Evolutionary conservation across 1,140 invertebrate species (phyloP), one percentile per base, ranked within the genome.

Genomic region (Druon quercuslanigerum): DNA sequence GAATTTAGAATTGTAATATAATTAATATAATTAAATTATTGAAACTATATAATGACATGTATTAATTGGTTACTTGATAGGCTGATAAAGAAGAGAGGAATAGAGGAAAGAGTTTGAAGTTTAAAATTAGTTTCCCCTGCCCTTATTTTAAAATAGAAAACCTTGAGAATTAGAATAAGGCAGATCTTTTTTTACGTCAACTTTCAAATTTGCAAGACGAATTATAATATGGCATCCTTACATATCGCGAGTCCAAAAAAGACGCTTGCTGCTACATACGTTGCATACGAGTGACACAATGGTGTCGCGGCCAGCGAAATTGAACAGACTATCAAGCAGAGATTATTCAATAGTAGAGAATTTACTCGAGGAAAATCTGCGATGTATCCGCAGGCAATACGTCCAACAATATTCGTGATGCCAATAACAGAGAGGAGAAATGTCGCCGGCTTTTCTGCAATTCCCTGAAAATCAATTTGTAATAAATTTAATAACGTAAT

Each of bases 221-320:
- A 25, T 60, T 60, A 20, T 40, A 74, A 51, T 74, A 54, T 72
- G 60, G 6, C n/a, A 84, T 90, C 96, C 97, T 96, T 93, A 99
- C 97, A 98, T 75, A 99, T 96, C 86, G 98, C 97, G 78, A 99
- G 92, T 73, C 98, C 99, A 90, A 99, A 99, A 84, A 97, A 95
- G 71, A 97, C 94, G n/a, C 97, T 94, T 89, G 98, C 96, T 3
- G 94, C 90, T 25, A 97, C 94, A 80, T 98, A 97, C 60, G 95
- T 90, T 5, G 90, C 87, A 84, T 97, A 99, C 14, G 94, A 94
- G 57, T 91, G 88, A 87, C 97, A 98, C 79, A 99, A 94, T 1
- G 98, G 98, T 11, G 96, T 97, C 16, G 95, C 79, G 3, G 95
- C 94, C 7, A 99, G 97, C 7, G 96, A 93, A 51, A 99, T 89